Base-by-base conservation (phyloP, 2,888 invertebrate genomes). In the Meghimatium bilineatum region DNA sequence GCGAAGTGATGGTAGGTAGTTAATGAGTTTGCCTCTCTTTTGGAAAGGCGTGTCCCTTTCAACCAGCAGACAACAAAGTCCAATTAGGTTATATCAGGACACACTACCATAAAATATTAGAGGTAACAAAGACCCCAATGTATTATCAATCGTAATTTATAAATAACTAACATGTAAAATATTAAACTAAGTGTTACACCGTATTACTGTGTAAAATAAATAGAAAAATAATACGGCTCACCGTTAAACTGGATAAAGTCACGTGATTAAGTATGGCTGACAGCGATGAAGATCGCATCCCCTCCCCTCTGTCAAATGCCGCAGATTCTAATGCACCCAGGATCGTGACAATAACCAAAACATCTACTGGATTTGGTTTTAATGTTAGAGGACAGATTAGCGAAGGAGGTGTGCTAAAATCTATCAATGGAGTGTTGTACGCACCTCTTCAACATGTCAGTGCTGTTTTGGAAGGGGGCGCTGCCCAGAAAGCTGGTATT, bases 381-480 rank as follows among this genome's bases (percentile, higher is more conserved):
- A 99, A 99, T 95, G 99, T 99, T 90, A 96, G 99, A 92, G 99
- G 99, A 91, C 99, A 99, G 95, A 99, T 99, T 92, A 98, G 98
- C 94, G 99, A 99, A 95, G 99, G 99, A 94, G 99, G 99, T 89
- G 99, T 99, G 95, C 95, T 99, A 92, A 95, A 97, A 94, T 98
- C 98, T 94, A 99, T 99, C 93, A 99, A 99, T 95, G 99, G 99
- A 85, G 97, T 99, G 94, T 95, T 99, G 88, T 99, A 99, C 95
- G 99, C 99, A 93, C 99, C 99, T 91, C 95, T 99, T 93, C 99
- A 99, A 95, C 99, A 99, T 95, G 99, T 99, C 93, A 98, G 98
- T 95, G 99, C 99, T 84, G 99, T 99, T 85, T 94, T 99, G 94
- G 97, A 94, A 96, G 93, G 97, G 91, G 99, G 99, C 88, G 99